Percentiles rank a stretch among this genome's conserved stretches.
phyloP scores from a whole-genome alignment of 2,888 invertebrate species.

The Chymomyza procnemis region DNA sequence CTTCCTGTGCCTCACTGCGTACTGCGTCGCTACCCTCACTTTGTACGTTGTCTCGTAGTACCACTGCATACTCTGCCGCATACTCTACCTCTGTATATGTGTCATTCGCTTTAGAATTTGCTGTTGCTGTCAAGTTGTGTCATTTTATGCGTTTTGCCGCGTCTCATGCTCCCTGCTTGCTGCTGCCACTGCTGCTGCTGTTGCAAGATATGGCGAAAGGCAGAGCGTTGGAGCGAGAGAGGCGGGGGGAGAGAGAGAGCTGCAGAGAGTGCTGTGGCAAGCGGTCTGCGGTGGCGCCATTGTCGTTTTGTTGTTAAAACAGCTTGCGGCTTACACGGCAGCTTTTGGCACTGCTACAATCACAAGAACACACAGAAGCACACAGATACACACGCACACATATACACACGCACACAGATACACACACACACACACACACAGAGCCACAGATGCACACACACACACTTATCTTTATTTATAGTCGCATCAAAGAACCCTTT shows the following conservation, averaged over 20 bases:
- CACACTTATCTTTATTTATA: conserved; percentile 46
- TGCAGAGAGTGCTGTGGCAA: too few relatives aligned
- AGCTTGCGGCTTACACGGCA: conserved; percentile 55
- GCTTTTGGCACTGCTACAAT: conserved; percentile 42
- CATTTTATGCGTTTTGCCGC: conserved; percentile 33
- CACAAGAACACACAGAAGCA: not conserved
- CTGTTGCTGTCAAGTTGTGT: not conserved
- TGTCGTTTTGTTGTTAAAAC: conserved; percentile 52
- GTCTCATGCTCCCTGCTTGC: not conserved
- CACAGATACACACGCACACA: conserved; percentile 24
- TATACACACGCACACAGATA: conserved; percentile 17
- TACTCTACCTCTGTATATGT: not conserved
- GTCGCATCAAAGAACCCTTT: conserved; percentile 27
- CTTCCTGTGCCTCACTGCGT: too few relatives aligned
- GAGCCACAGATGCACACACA: conserved; percentile 24
- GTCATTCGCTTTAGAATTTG: not conserved
- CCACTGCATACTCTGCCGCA: too few relatives aligned
- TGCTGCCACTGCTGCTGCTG: not conserved
- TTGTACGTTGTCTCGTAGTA: too few relatives aligned
- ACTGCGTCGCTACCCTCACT: too few relatives aligned
- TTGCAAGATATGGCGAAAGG: not conserved
- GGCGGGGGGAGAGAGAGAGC: too few relatives aligned
- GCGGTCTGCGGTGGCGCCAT: conserved; percentile 27
- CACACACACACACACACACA: not conserved
- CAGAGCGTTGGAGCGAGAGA: not conserved